Evolutionary conservation across 2,888 invertebrate species (phyloP).

Genomic region (Lepetodrilus schrolli): DNA sequence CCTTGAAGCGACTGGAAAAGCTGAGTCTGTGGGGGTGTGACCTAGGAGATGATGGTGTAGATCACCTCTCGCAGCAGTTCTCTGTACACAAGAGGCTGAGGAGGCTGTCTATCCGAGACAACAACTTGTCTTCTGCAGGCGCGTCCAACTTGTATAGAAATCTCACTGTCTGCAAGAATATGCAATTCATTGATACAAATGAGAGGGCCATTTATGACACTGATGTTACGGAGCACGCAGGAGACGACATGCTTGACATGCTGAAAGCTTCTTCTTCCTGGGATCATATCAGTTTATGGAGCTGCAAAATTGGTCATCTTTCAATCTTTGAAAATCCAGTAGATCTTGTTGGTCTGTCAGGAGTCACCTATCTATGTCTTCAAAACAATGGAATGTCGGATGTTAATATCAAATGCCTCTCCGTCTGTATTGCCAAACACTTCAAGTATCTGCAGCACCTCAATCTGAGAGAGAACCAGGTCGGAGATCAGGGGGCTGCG

Average conservation of each 20-base stretch:
- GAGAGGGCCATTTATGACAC: not conserved
- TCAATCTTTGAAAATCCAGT: not conserved
- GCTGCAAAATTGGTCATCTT: not conserved
- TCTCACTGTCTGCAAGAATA: not conserved
- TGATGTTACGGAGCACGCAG: not conserved
- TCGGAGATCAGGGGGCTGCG: not conserved
- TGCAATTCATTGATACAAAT: not conserved
- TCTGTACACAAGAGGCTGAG: not conserved
- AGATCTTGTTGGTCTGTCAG: not conserved
- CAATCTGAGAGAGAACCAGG: not conserved
- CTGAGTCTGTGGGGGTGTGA: not conserved
- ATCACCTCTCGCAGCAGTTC: not conserved
- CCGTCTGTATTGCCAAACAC: not conserved
- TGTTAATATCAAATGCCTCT: not conserved
- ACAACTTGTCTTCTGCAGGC: not conserved
- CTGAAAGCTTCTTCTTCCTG: not conserved
- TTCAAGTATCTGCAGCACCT: constrained; percentile 1
- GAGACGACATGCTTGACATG: not conserved
- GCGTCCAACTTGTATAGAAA: not conserved
- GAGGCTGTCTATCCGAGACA: not conserved
- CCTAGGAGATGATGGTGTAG: not conserved
- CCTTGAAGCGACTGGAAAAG: not conserved
- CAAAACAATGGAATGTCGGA: not conserved
- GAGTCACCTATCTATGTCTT: not conserved
- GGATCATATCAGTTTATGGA: constrained; percentile 14